phyloP scores from a whole-genome alignment of 2,888 invertebrate species.

The Hirtodrosophila alboralis region DNA sequence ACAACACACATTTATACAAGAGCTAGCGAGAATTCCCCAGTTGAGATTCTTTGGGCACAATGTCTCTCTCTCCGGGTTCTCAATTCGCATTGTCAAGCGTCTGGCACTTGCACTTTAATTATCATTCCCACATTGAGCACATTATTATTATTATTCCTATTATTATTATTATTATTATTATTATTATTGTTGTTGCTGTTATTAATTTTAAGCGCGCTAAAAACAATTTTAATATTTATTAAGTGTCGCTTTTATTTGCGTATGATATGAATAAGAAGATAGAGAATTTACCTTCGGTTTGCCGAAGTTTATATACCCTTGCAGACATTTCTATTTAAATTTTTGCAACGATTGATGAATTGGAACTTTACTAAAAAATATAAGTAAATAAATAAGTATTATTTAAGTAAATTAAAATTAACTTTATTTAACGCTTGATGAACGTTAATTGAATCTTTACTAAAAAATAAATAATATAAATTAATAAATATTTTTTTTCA shows the following conservation, averaged over 20 bases:
- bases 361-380: no score
- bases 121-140: slow-evolving; percentile 7
- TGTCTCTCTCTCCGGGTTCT: not conserved
- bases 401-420: no score
- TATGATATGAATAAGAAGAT: no score
- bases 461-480: no score
- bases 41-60: slow-evolving; percentile 24
- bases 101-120: slow-evolving; percentile 41
- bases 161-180: slow-evolving; percentile 17
- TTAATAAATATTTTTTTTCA: no score
- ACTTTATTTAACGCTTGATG: no score
- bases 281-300: not conserved
- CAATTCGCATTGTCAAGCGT: slow-evolving; percentile 6
- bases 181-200: slow-evolving; percentile 34
- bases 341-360: no score
- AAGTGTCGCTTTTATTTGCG: slow-evolving; percentile 5
- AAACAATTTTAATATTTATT: slow-evolving; percentile 34
- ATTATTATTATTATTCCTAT: slow-evolving; percentile 26
- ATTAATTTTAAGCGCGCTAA: slow-evolving; percentile 38
- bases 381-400: no score
- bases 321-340: no score
- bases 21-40: not conserved
- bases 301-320: not conserved
- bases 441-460: no score
- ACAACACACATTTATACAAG: slow-evolving; percentile 1